These are phyloP conservation scores for Adela reaumurella DNA, from an alignment of 2,888 invertebrate species.

Conservation along the genomic window DNA sequence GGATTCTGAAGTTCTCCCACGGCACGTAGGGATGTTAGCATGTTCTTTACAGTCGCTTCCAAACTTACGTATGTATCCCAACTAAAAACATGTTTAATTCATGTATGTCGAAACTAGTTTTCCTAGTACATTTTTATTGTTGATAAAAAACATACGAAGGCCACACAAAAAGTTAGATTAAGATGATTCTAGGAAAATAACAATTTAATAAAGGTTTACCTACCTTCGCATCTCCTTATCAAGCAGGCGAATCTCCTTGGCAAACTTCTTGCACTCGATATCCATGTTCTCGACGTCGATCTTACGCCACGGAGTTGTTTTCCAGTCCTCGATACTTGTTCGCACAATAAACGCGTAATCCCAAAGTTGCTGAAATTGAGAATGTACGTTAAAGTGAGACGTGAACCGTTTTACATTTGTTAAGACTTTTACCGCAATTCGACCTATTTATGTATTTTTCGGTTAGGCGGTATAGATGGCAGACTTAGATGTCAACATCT, in stretches of 20 bases:
- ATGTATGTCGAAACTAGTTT: too few species aligned
- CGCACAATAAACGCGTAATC: constrained; percentile 89
- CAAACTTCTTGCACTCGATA: constrained; percentile 96
- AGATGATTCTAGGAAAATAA: too few species aligned
- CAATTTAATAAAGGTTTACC: too few species aligned
- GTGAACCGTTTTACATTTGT: too few species aligned
- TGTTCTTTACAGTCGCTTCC: constrained; percentile 93
- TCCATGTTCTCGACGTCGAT: constrained; percentile 99
- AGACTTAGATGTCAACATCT: too few species aligned
- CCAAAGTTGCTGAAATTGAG: constrained; percentile 80
- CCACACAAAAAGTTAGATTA: too few species aligned
- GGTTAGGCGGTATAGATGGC: too few species aligned
- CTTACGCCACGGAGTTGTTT: constrained; percentile 94
- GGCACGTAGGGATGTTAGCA: constrained; percentile 90
- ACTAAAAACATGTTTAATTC: constrained; percentile 20
- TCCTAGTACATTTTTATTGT: too few species aligned
- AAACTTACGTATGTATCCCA: constrained; percentile 90
- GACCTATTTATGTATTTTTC: too few species aligned
- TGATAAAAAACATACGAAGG: too few species aligned
- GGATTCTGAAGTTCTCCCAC: constrained; percentile 95
- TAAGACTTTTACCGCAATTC: too few species aligned
- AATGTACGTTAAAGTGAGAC: too few species aligned
- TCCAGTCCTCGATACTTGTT: constrained; percentile 94
- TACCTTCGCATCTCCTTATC: constrained; percentile 91
- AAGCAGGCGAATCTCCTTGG: constrained; percentile 85